A percentile compares a stretch with the other conserved stretches of the same genome.
Conservation (phyloP, 2,888 invertebrate genomes). For the Lycaena phlaeas region DNA sequence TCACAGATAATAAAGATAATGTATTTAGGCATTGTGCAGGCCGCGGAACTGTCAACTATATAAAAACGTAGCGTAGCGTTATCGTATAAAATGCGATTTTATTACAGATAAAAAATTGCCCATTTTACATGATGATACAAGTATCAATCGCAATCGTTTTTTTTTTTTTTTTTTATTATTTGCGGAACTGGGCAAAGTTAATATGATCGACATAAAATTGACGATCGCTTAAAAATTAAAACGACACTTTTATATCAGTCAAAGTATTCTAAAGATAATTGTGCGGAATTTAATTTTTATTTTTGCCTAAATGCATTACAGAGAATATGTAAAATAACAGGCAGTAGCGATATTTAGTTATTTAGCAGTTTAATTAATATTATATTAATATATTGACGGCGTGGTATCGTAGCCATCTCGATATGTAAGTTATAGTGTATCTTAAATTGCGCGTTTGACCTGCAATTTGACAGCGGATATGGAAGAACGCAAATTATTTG, state of each 20-base stretch:
- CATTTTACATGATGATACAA: too few relatives aligned
- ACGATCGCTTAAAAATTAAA: too few relatives aligned
- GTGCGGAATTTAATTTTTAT: slow-evolving; percentile 1
- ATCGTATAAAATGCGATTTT: too few relatives aligned
- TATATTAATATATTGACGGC: not conserved
- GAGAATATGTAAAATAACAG: not conserved
- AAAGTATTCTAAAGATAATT: slow-evolving; percentile 1
- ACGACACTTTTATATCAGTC: too few relatives aligned
- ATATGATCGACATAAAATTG: too few relatives aligned
- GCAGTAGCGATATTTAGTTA: slow-evolving; percentile 2
- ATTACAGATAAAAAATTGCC: not conserved
- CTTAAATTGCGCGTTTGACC: not conserved
- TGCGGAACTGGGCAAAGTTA: too few relatives aligned
- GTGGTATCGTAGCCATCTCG: not conserved
- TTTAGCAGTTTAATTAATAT: not conserved
- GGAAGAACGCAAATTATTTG: not conserved
- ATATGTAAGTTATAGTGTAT: not conserved
- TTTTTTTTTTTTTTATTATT: too few relatives aligned
- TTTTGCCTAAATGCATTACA: slow-evolving; percentile 1
- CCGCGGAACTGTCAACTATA: slow-evolving; percentile 46
- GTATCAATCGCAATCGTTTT: too few relatives aligned
- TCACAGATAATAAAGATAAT: not conserved
- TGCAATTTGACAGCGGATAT: not conserved
- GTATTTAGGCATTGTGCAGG: not conserved
- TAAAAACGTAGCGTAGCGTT: not conserved